phyloP scores from a whole-genome alignment of 2,797 vertebrate genomes.

The Gobio occitaniae region DNA sequence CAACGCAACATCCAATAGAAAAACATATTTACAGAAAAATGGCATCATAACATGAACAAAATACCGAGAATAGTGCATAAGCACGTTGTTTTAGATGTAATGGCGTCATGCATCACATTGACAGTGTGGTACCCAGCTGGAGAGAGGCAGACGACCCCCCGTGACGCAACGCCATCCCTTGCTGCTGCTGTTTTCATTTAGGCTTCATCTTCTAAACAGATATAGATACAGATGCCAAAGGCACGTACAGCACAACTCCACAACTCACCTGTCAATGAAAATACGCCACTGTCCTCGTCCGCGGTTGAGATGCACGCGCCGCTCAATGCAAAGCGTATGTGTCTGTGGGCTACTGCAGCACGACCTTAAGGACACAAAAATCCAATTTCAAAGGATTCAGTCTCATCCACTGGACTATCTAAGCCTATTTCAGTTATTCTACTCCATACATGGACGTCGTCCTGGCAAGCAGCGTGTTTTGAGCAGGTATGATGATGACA shows the following conservation, averaged over 20 bases:
- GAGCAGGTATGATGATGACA: not conserved
- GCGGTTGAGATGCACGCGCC: not conserved
- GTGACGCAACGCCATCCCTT: constrained; percentile 37
- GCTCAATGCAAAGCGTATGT: not conserved
- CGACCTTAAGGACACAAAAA: constrained; percentile 21
- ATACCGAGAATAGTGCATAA: not conserved
- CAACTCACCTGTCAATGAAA: constrained; percentile 42
- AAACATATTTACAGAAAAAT: no score
- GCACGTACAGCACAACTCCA: constrained; percentile 20
- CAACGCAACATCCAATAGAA: not conserved
- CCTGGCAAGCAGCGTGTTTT: no score
- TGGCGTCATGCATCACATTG: constrained; percentile 50
- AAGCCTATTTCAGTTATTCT: not conserved
- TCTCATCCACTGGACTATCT: not conserved
- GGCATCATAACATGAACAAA: not conserved
- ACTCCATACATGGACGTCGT: not conserved
- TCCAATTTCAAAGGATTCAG: not conserved
- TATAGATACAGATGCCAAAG: constrained; percentile 9
- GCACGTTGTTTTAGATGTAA: constrained; percentile 35
- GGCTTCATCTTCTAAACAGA: not conserved
- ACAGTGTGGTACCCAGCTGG: constrained; percentile 32
- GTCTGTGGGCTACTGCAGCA: constrained; percentile 5
- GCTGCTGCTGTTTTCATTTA: constrained; percentile 17
- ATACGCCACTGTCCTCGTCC: not conserved
- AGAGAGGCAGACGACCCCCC: constrained; percentile 27